phyloP scores from a whole-genome alignment of 2,113 vertebrate species.

The Myrmophylax atrothorax region DNA sequence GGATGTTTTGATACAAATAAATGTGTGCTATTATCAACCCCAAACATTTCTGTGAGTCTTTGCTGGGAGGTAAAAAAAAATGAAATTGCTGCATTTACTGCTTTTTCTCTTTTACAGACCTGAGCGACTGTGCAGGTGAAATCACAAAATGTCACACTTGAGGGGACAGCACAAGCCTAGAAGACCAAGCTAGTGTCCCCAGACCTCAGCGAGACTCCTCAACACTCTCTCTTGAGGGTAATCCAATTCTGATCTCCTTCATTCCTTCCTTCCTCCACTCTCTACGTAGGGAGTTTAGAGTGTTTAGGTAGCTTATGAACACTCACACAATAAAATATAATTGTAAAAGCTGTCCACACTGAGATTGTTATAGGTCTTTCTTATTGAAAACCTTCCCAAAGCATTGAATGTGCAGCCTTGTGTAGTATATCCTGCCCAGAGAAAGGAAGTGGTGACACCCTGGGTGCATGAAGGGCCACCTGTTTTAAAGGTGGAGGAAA shows the following conservation, averaged over 20 bases:
- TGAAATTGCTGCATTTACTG: neutral
- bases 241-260: neutral
- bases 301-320: neutral
- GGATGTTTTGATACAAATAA: neutral
- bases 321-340: neutral
- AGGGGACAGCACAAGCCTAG: neutral
- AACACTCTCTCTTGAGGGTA: neutral
- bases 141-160: neutral
- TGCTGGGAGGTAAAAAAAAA: neutral
- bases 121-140: neutral
- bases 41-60: neutral
- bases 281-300: neutral
- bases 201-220: neutral
- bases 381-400: neutral
- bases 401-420: neutral
- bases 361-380: neutral
- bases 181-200: neutral
- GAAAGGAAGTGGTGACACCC: neutral
- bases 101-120: neutral
- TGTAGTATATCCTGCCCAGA: fast-evolving
- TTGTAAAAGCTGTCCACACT: neutral
- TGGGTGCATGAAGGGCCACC: neutral
- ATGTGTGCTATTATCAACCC: neutral
- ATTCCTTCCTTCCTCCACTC: neutral
- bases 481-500: neutral